Base-by-base conservation (phyloP, 2,113 vertebrate species). In the Phalacrocorax brasilianus region DNA sequence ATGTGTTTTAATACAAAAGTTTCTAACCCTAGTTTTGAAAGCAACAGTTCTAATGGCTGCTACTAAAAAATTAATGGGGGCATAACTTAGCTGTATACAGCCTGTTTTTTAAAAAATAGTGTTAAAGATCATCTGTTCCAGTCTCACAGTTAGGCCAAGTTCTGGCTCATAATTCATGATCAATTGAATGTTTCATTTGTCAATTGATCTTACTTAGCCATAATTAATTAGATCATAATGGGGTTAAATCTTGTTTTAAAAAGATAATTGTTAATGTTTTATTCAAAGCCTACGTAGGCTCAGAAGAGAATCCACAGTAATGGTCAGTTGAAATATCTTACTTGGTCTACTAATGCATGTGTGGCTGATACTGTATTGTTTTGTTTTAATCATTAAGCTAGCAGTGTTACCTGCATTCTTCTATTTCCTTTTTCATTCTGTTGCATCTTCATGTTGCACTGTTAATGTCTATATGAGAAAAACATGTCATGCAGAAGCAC, bases 201-300 rank as follows among this genome's bases (percentile, higher is more conserved):
- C 93, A 98, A 94, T 95, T 97, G 93, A 96, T 98, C 97, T 96
- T 95, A 65, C 65, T 87, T 96, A 85, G 35, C 87, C 45, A 58
- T 55, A 71, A 85, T 97, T 96, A 95, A 85, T 96, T 96, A 95
- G 96, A 97, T 97, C 96, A 95, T 95, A 98, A 98, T 35, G 84
- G 96, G 98, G 97, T 98, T 97, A 97, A 98, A 97, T 98, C 98
- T 95, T 94, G 20, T 91, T 95, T 96, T 96, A 79, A 96, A 97
- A 97, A 93, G 94, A 96, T 96, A 96, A 97, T 98, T 97, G 87
- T 97, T 95, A 95, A 97, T 98, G 98, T 98, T 98, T 98, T 98
- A 97, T 98, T 98, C 98, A 98, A 99, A 99, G 99, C 99, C 98
- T 98, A 98, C 99, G 94, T 99, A 99, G 98, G 98, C 98, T 99